Percentiles rank a stretch among this genome's conserved stretches.
Conservation (phyloP, 2,113 vertebrate genomes). For the Castor canadensis region DNA sequence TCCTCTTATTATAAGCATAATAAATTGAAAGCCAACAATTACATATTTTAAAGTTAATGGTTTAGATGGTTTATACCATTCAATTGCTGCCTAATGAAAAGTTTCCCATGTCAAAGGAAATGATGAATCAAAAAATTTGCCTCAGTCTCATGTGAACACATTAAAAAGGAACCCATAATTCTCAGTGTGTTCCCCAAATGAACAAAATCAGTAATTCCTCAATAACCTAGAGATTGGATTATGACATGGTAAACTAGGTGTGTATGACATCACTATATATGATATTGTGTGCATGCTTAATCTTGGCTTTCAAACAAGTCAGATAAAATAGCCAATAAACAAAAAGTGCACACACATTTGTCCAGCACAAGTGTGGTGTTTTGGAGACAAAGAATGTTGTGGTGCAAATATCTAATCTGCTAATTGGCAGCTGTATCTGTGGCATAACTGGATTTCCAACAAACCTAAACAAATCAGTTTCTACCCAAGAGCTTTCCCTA, state of each 20-base stretch:
- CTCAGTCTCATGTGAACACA: not conserved
- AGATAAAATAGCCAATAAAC: not conserved
- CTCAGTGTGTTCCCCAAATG: not conserved
- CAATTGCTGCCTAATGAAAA: not conserved
- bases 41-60: not conserved
- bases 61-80: not conserved
- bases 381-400: not conserved
- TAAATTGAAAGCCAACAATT: not conserved
- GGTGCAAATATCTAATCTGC: not conserved
- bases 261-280: not conserved
- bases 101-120: not conserved
- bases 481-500: not conserved
- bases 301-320: not conserved
- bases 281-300: not conserved
- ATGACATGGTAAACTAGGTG: not conserved
- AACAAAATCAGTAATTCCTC: not conserved
- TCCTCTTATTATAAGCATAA: not conserved
- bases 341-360: no score
- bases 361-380: not conserved
- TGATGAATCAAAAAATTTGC: not conserved
- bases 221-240: not conserved
- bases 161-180: not conserved
- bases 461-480: not conserved
- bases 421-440: not conserved
- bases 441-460: not conserved